Conservation (phyloP, 2,113 vertebrate genomes). For the Falcunculus frontatus region DNA sequence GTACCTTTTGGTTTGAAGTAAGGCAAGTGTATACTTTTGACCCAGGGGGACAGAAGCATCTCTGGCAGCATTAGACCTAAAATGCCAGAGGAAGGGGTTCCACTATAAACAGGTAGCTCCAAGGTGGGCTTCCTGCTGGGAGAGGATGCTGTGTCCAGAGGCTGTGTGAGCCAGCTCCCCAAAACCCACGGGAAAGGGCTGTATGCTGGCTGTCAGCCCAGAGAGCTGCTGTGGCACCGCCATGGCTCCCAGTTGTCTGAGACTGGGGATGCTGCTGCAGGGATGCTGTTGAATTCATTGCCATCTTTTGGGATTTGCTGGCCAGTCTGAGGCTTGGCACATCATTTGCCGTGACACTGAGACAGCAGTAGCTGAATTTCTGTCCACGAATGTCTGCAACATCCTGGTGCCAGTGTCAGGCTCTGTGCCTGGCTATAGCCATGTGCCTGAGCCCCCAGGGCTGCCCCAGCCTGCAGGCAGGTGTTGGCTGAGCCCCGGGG, state of each 20-base stretch:
- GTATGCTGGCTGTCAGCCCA: background rate
- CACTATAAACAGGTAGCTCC: background rate
- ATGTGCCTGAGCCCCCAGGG: background rate
- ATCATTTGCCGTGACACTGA: background rate
- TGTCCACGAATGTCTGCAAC: background rate
- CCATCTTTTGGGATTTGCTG: background rate
- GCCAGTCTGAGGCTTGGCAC: background rate
- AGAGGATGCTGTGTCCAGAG: background rate
- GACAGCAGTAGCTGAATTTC: background rate
- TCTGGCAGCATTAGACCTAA: background rate
- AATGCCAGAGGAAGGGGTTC: background rate
- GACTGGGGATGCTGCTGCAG: background rate
- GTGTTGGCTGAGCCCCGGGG: background rate
- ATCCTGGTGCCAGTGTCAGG: background rate
- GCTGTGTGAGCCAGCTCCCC: background rate
- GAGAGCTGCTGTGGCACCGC: background rate
- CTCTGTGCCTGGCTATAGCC: background rate
- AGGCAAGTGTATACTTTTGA: background rate
- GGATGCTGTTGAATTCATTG: constrained; percentile 3
- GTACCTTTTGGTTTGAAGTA: background rate
- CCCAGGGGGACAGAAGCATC: background rate
- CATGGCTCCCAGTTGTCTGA: background rate
- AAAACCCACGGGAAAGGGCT: background rate
- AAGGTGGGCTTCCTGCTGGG: background rate
- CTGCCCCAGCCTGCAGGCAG: constrained; percentile 32